These are phyloP conservation scores for Phylloscopus trochilus DNA, from an alignment of 2,113 vertebrate species.

Conservation along the genomic window DNA sequence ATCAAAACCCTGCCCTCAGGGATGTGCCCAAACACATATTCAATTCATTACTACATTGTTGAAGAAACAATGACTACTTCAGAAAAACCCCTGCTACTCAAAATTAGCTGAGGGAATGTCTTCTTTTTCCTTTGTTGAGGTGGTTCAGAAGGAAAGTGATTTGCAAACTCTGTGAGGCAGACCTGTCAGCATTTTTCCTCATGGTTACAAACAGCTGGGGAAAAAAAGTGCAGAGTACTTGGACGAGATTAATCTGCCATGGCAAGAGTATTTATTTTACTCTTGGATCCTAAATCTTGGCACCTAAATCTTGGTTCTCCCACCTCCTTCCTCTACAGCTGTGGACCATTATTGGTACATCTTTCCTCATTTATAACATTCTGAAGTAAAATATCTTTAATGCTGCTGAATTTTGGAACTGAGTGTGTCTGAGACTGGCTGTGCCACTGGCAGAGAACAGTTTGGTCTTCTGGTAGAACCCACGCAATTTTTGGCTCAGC, in stretches of 20 bases:
- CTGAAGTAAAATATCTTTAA: neutral
- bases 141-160: neutral
- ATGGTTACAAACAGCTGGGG: neutral
- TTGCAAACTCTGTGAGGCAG: neutral
- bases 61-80: neutral
- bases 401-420: neutral
- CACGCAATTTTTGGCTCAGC: neutral
- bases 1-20: neutral
- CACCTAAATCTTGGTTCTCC: neutral
- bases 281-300: neutral
- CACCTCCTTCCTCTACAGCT: neutral
- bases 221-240: neutral
- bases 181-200: neutral
- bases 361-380: neutral
- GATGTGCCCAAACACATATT: neutral
- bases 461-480: neutral
- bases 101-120: neutral
- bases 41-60: neutral
- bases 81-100: neutral
- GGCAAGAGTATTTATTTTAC: constrained; percentile 16
- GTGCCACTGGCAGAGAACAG: neutral
- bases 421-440: neutral
- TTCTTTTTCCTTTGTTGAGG: neutral
- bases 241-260: neutral
- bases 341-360: neutral